Evolutionary conservation across 2,888 invertebrate genomes (phyloP).

Genomic region (Drosophila maculinotata): DNA sequence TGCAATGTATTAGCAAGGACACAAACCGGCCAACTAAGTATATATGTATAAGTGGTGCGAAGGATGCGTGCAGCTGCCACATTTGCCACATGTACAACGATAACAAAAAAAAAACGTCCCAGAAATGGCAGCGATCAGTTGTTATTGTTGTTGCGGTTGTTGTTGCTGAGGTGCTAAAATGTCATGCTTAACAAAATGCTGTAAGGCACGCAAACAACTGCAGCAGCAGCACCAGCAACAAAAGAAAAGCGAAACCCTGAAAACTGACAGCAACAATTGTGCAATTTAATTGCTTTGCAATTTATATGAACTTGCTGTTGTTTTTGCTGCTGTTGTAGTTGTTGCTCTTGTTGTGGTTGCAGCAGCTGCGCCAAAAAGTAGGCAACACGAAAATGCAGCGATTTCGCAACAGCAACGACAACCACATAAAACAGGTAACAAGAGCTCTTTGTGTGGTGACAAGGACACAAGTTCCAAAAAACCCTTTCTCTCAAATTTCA

Average conservation of each 20-base stretch:
- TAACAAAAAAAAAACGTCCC: slow-evolving; percentile 16
- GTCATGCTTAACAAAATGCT: slow-evolving; percentile 62
- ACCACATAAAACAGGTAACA: slow-evolving; percentile 3
- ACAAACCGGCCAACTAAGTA: slow-evolving; percentile 10
- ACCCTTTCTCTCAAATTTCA: neutral
- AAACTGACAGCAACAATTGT: slow-evolving; percentile 43
- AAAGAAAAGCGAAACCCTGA: slow-evolving; percentile 10
- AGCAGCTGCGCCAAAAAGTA: slow-evolving; percentile 49
- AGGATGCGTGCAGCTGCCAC: slow-evolving; percentile 57
- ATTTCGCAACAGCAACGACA: slow-evolving; percentile 11
- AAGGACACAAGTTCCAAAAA: neutral
- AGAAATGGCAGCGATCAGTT: slow-evolving; percentile 39
- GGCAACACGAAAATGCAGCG: slow-evolving; percentile 31
- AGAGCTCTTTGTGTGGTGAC: neutral
- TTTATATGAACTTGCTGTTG: slow-evolving; percentile 47
- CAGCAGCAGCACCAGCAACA: slow-evolving; percentile 2
- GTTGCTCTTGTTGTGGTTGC: slow-evolving; percentile 16
- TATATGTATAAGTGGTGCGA: neutral
- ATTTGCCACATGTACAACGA: slow-evolving; percentile 55
- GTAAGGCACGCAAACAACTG: slow-evolving; percentile 57
- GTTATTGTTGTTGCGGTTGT: slow-evolving; percentile 15
- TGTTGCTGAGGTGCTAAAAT: slow-evolving; percentile 63
- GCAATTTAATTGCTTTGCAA: slow-evolving; percentile 65
- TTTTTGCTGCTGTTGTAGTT: slow-evolving; percentile 19
- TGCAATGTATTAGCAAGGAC: slow-evolving; percentile 27